A percentile compares a stretch with the other conserved stretches of the same genome.
phyloP scores from a whole-genome alignment of 2,113 vertebrate species.

The Orycteropus afer region DNA sequence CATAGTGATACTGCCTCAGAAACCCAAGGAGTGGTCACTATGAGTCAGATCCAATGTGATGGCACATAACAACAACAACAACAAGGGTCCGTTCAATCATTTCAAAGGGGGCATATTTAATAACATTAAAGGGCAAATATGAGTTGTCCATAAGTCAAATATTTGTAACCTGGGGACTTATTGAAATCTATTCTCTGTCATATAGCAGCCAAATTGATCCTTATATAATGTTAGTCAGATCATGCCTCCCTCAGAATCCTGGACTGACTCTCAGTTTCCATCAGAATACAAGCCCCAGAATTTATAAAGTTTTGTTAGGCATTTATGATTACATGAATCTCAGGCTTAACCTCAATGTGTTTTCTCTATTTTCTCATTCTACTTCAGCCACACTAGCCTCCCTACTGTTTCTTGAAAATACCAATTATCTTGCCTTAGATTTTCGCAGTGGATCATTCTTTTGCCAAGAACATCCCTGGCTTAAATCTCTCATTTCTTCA shows the following conservation, averaged over 20 bases:
- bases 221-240: background rate
- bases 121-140: no score
- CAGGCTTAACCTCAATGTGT: background rate
- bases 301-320: background rate
- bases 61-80: no score
- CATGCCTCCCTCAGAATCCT: background rate
- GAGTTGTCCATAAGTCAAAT: no score
- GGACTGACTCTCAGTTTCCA: background rate
- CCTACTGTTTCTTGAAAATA: background rate
- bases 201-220: background rate
- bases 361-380: background rate
- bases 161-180: no score
- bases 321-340: background rate
- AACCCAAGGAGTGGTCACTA: no score
- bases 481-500: background rate
- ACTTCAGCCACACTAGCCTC: no score
- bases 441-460: background rate
- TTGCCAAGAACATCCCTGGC: background rate
- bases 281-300: background rate
- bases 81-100: no score
- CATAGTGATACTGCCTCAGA: no score
- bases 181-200: no score
- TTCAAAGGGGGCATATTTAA: no score
- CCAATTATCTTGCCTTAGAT: background rate
- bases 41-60: no score